phyloP scores from a whole-genome alignment of 2,113 vertebrate genomes.

The Mustela nigripes region DNA sequence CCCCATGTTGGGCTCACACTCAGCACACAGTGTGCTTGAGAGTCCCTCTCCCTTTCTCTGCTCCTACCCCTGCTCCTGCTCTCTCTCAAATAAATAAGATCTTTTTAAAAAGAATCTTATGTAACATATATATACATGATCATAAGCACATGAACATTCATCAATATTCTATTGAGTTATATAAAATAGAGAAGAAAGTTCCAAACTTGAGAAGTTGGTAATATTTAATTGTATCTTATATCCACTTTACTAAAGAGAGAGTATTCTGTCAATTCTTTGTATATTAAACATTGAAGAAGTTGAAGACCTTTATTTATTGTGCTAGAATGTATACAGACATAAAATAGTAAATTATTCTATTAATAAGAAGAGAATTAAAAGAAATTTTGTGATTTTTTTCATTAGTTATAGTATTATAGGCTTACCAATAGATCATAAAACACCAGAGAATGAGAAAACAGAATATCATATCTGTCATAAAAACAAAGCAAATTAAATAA shows the following conservation, averaged over 20 bases:
- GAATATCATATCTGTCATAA: not conserved
- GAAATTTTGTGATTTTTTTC: constrained; percentile 47
- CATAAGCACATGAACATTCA: not conserved
- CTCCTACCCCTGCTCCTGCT: not conserved
- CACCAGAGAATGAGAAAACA: not conserved
- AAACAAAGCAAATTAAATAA: not conserved
- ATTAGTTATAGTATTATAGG: not conserved
- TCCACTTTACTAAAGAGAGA: not conserved
- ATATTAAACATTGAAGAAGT: not conserved
- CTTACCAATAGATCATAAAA: constrained; percentile 5
- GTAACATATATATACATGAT: not conserved
- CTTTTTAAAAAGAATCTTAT: not conserved
- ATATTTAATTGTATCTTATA: not conserved
- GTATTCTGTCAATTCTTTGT: not conserved
- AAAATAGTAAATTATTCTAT: not conserved
- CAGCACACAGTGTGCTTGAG: not conserved
- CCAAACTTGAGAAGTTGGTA: not conserved
- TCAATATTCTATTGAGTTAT: not conserved
- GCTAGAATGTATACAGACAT: not conserved
- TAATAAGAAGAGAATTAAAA: not conserved
- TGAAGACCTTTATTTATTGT: not conserved
- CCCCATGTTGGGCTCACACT: not conserved
- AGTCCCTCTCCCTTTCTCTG: not conserved
- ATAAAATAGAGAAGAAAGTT: not conserved
- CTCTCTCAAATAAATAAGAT: not conserved